Evolutionary conservation across 2,888 invertebrate genomes (phyloP).

Genomic region (Pecten maximus): DNA sequence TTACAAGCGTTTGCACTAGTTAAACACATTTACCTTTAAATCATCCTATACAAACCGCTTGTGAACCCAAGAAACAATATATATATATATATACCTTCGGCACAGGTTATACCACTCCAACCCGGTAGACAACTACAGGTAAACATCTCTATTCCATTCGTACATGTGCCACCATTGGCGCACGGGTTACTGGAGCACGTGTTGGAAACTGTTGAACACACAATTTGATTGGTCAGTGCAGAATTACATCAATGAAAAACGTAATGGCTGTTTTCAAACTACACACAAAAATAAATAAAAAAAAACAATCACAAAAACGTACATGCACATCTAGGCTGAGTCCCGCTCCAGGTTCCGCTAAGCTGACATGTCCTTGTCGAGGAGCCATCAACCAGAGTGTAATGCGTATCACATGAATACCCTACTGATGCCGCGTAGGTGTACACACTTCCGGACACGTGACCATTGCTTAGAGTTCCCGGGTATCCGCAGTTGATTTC

Average conservation of each 20-base stretch:
- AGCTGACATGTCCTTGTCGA: conserved; percentile 34
- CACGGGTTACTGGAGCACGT: conserved; percentile 39
- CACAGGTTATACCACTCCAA: conserved; percentile 39
- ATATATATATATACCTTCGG: not conserved
- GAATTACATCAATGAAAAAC: no score
- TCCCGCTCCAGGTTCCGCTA: conserved; percentile 25
- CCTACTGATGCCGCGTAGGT: conserved; percentile 36
- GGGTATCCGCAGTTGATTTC: conserved; percentile 44
- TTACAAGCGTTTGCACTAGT: no score
- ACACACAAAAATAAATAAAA: not conserved
- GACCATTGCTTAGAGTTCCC: conserved; percentile 37
- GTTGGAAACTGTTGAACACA: not conserved
- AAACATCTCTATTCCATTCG: conserved; percentile 23
- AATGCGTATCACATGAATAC: conserved; percentile 38
- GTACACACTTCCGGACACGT: conserved; percentile 19
- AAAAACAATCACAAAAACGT: not conserved
- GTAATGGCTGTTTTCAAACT: not conserved
- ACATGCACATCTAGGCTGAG: conserved; percentile 36
- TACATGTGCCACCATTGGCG: conserved; percentile 44
- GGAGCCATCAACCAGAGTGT: conserved; percentile 39
- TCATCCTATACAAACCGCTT: no score
- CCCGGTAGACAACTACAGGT: conserved; percentile 38
- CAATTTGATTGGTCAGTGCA: not conserved
- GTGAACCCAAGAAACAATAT: no score
- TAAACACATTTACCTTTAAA: no score